Conservation (phyloP, 2,797 vertebrate species). For the Pseudochirops cupreus region DNA sequence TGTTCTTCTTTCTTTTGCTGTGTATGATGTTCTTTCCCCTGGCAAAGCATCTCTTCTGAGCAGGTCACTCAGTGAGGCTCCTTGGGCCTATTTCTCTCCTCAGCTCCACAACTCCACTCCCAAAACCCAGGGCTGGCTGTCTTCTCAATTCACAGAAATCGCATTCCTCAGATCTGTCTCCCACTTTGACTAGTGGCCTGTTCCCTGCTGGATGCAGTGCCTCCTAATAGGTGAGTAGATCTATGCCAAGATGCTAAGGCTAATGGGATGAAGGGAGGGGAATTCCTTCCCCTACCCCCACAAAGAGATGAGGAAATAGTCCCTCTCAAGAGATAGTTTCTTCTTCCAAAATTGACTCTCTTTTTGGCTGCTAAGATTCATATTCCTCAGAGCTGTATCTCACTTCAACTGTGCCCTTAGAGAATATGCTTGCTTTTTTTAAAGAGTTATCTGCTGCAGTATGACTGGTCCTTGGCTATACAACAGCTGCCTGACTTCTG, state of each 20-base stretch:
- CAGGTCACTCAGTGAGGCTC: background rate
- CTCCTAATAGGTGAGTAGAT: background rate
- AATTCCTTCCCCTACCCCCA: background rate
- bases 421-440: background rate
- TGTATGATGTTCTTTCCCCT: background rate
- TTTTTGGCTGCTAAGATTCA: background rate
- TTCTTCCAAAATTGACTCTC: background rate
- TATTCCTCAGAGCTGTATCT: background rate
- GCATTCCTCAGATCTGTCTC: background rate
- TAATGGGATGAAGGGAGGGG: background rate
- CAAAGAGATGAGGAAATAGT: background rate
- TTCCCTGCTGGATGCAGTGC: background rate
- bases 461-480: background rate
- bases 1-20: background rate
- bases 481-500: background rate
- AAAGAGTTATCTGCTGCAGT: background rate
- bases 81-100: background rate
- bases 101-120: background rate
- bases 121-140: background rate
- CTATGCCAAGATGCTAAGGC: background rate
- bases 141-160: background rate
- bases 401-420: background rate
- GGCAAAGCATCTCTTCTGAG: background rate
- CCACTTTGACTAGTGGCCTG: background rate
- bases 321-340: background rate